Evolutionary conservation across 2,888 invertebrate genomes (phyloP).

Genomic region (Ophioninae sp.): DNA sequence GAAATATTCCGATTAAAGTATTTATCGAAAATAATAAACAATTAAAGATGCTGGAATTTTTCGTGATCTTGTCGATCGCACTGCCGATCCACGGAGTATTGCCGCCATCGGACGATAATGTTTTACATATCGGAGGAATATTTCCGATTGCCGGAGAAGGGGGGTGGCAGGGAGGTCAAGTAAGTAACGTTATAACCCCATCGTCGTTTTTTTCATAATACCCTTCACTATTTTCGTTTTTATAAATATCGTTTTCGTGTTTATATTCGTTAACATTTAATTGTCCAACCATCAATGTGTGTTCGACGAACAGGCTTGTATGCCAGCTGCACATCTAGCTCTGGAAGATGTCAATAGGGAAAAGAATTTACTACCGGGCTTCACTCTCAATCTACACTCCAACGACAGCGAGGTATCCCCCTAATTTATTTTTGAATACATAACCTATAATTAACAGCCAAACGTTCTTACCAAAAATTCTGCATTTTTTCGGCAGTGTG

Average conservation of each 20-base stretch:
- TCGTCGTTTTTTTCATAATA: not conserved
- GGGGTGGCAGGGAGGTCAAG: constrained; percentile 98
- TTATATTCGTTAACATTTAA: not conserved
- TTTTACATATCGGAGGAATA: constrained; percentile 97
- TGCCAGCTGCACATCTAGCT: constrained; percentile 98
- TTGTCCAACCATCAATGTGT: not conserved
- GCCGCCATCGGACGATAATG: constrained; percentile 82
- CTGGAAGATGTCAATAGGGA: constrained; percentile 96
- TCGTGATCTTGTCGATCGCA: constrained; percentile 66
- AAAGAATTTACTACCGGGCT: constrained; percentile 94
- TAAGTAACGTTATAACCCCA: constrained; percentile 67
- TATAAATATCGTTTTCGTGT: not conserved
- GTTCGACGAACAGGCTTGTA: constrained; percentile 87
- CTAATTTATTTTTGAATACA: not conserved
- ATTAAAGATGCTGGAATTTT: constrained; percentile 60
- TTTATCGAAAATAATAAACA: constrained; percentile 19
- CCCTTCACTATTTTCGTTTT: not conserved
- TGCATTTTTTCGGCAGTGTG: constrained; percentile 88
- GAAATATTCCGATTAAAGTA: constrained; percentile 20
- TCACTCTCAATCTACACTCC: constrained; percentile 94
- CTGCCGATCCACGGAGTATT: constrained; percentile 69
- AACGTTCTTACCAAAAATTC: not conserved
- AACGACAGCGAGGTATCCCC: constrained; percentile 95
- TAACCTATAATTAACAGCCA: constrained; percentile 16
- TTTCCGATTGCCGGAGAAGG: constrained; percentile 98